Evolutionary conservation across 2,113 vertebrate species (phyloP).

Genomic region (Strigops habroptila): DNA sequence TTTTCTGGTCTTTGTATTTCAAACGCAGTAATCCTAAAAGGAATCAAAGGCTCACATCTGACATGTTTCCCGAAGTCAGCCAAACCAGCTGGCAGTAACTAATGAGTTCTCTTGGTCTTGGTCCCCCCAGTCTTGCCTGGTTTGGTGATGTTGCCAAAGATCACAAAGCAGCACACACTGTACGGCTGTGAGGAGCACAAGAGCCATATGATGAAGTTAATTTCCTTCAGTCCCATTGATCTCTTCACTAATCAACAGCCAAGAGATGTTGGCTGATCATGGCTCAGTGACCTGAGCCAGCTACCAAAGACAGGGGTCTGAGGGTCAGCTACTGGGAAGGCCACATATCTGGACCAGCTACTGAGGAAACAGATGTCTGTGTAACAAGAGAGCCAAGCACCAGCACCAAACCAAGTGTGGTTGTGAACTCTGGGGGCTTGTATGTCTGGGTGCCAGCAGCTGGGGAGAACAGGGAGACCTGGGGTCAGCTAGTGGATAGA

Average conservation of each 20-base stretch:
- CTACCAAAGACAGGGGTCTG: neutral
- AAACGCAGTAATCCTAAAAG: neutral
- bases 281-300: neutral
- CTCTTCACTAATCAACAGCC: neutral
- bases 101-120: neutral
- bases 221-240: neutral
- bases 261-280: neutral
- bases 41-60: neutral
- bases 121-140: neutral
- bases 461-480: neutral
- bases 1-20: neutral
- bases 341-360: neutral
- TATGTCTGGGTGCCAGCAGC: neutral
- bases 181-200: neutral
- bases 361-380: fast-evolving
- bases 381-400: neutral
- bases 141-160: neutral
- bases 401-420: fast-evolving
- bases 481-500: neutral
- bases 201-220: neutral
- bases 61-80: neutral
- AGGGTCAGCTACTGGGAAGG: neutral
- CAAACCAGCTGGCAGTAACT: neutral
- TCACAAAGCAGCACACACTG: neutral
- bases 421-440: neutral